Conservation (phyloP, 2,888 invertebrate species). For the Hirtodrosophila alboralis region DNA sequence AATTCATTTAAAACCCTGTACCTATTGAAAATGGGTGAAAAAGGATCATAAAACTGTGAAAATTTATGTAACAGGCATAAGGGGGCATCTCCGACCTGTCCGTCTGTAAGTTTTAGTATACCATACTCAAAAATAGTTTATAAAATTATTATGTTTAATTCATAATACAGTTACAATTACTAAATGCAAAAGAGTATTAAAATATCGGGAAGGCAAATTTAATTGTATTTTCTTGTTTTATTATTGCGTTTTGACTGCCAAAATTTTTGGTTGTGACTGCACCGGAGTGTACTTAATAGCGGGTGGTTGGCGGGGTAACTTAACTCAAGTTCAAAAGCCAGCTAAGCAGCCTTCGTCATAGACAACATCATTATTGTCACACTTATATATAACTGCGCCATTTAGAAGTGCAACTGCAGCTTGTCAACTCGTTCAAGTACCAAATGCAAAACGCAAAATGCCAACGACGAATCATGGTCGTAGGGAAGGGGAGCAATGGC, state of each 20-base stretch:
- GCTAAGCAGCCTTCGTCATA: constrained; percentile 34
- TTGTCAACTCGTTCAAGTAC: constrained; percentile 57
- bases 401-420: constrained; percentile 56
- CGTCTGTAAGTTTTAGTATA: too few relatives aligned
- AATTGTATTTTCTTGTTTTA: constrained; percentile 12
- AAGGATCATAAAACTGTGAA: too few relatives aligned
- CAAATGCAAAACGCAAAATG: constrained; percentile 70
- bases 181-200: too few relatives aligned
- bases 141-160: too few relatives aligned
- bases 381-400: constrained; percentile 65
- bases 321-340: constrained; percentile 33
- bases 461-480: constrained; percentile 33
- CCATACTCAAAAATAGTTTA: too few relatives aligned
- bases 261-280: constrained; percentile 6
- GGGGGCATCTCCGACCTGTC: too few relatives aligned
- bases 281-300: neutral
- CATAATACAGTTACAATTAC: too few relatives aligned
- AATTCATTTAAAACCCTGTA: too few relatives aligned
- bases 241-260: constrained; percentile 43
- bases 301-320: constrained; percentile 7
- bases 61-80: too few relatives aligned
- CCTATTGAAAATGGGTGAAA: too few relatives aligned
- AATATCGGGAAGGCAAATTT: too few relatives aligned
- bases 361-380: constrained; percentile 71
- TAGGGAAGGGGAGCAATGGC: neutral